Conservation (phyloP, 1,140 invertebrate genomes). For the Apolygus lucorum region DNA sequence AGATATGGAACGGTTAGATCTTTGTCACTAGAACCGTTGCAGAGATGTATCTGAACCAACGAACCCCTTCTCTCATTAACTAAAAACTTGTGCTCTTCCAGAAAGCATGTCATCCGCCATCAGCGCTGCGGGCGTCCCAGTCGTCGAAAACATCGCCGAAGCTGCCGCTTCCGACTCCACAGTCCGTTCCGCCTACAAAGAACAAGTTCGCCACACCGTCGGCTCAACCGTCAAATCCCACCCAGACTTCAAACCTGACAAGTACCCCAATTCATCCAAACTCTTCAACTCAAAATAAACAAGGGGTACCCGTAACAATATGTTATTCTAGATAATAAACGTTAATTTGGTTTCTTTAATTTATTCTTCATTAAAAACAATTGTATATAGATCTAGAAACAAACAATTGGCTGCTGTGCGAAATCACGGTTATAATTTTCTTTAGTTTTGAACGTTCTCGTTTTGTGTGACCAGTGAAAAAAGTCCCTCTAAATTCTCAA, state of each 20-base stretch:
- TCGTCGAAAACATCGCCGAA: constrained; percentile 27
- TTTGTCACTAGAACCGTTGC: too few relatives aligned
- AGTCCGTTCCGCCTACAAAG: constrained; percentile 30
- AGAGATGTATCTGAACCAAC: too few relatives aligned
- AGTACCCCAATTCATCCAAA: constrained; percentile 35
- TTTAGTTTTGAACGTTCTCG: background rate
- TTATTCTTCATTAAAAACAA: background rate
- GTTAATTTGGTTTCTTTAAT: too few relatives aligned
- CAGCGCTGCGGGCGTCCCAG: constrained; percentile 30
- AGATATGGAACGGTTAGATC: background rate
- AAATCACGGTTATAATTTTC: background rate
- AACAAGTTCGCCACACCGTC: constrained; percentile 28
- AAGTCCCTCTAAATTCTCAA: background rate
- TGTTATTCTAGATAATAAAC: too few relatives aligned
- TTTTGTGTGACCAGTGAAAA: background rate
- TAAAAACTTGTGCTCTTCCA: constrained; percentile 17
- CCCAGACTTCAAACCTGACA: constrained; percentile 33
- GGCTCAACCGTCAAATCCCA: constrained; percentile 28
- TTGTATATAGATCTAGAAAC: background rate
- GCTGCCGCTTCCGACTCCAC: constrained; percentile 29
- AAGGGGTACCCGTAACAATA: too few relatives aligned
- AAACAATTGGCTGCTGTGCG: background rate
- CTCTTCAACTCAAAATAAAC: constrained; percentile 28
- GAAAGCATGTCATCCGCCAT: constrained; percentile 33
- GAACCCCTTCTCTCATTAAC: too few relatives aligned